Base-by-base conservation (phyloP, 2,888 invertebrate genomes). In the Gandaritis pyraliata region DNA sequence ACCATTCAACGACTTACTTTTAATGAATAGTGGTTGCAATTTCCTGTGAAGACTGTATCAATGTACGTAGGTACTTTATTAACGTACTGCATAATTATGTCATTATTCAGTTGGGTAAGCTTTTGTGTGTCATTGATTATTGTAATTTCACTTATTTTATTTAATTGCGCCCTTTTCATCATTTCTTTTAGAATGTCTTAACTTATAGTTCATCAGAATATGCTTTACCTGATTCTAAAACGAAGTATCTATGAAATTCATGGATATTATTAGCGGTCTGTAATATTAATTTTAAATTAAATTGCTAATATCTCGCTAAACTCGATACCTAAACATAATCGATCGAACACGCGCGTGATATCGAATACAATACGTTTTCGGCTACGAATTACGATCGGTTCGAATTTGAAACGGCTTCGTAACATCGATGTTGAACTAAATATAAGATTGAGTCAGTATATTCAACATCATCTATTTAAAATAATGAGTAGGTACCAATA, bases 321-420 rank as follows among this genome's bases (percentile, higher is more conserved):
- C 82, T 82, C 84, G 85, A 88, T 80, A 82, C 87, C 85, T 87
- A 86, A 87, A 84, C 76, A 80, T 80, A 90, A 90, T 90, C 85
- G 89, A 90, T 90, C 90, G 81, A 87, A 83, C 87, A 88, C 87
- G 88, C 84, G 76, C 80, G 74, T 76, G 79, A 70, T 71, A 85
- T 84, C 78, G 82, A 81, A 82, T 72, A 80, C 87, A 87, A 87
- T 85, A 78, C 79, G 68, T 64, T 72, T 74, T 72, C 62, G 71
- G 68, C 52, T 65, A 64, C 61, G 54, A 71, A 74, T 78, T 65
- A 68, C 65, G 66, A 66, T 70, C 60, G 65, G 71, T 72, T 69
- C 59, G 72, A 76, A 75, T 75, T 76, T 73, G 77, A 71, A 75
- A 60, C 73, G 65, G 67, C 69, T 69, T 72, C 62, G 69, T 69